These are phyloP conservation scores for Chrysodeixis includens DNA, from an alignment of 2,888 invertebrate species.

Conservation along the genomic window DNA sequence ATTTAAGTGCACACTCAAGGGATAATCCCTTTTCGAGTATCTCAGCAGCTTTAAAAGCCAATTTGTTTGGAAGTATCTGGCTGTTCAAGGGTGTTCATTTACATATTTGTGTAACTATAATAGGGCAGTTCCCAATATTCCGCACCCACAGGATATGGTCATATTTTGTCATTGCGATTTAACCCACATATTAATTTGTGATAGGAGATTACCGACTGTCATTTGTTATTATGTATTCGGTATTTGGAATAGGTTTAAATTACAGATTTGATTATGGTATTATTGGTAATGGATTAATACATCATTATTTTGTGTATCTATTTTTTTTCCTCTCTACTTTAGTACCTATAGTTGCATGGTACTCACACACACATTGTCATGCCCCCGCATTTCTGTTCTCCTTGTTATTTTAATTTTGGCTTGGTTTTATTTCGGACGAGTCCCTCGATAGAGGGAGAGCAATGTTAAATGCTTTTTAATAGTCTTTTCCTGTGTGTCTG, in stretches of 20 bases:
- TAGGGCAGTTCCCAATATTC: slow-evolving; percentile 38
- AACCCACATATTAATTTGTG: slow-evolving; percentile 44
- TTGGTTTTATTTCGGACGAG: not conserved
- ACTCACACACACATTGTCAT: slow-evolving; percentile 1
- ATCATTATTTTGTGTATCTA: not conserved
- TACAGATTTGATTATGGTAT: slow-evolving; percentile 14
- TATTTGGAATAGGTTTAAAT: slow-evolving; percentile 17
- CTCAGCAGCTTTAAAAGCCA: slow-evolving; percentile 58
- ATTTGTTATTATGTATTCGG: slow-evolving; percentile 36
- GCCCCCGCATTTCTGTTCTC: not conserved
- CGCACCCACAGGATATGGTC: slow-evolving; percentile 33
- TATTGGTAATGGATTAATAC: not conserved
- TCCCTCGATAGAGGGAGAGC: not conserved
- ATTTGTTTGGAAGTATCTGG: slow-evolving; percentile 54
- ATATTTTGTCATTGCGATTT: slow-evolving; percentile 38
- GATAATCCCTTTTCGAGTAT: slow-evolving; percentile 58
- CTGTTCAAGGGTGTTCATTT: slow-evolving; percentile 52
- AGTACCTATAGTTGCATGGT: not conserved
- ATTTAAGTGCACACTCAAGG: slow-evolving; percentile 56
- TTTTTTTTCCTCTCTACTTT: not conserved
- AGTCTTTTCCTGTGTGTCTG: not conserved
- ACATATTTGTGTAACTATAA: slow-evolving; percentile 53
- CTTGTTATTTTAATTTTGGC: slow-evolving; percentile 5
- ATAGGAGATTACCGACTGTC: slow-evolving; percentile 32
- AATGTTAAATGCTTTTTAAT: slow-evolving; percentile 8